Evolutionary conservation across 1,140 invertebrate species (phyloP).

Genomic region (Rhagoletis pomonella): DNA sequence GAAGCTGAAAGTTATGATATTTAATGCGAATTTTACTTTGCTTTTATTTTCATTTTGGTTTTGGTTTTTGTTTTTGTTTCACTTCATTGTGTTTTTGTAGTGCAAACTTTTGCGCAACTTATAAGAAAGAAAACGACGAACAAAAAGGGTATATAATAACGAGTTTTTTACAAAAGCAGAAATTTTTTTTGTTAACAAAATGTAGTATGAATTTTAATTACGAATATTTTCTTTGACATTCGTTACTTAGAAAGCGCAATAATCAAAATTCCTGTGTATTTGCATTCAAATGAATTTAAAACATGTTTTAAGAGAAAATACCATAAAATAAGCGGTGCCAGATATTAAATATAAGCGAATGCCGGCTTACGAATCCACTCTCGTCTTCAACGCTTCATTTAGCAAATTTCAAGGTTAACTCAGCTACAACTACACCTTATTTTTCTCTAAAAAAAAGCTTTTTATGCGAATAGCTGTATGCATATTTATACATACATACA

Average conservation of each 20-base stretch:
- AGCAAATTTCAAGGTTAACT: conserved; percentile 25
- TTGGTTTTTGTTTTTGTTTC: not conserved
- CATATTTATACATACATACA: not conserved
- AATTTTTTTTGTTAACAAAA: too few relatives aligned
- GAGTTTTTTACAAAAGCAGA: too few relatives aligned
- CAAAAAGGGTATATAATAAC: too few relatives aligned
- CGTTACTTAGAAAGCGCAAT: too few relatives aligned
- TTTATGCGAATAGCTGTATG: not conserved
- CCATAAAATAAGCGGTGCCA: too few relatives aligned
- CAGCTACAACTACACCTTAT: not conserved
- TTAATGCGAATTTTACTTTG: not conserved
- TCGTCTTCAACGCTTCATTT: not conserved
- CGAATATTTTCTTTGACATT: too few relatives aligned
- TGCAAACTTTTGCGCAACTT: not conserved
- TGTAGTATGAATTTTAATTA: too few relatives aligned
- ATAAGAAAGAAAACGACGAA: too few relatives aligned
- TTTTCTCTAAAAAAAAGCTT: not conserved
- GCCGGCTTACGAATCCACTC: not conserved
- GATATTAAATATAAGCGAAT: too few relatives aligned
- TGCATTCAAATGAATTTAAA: too few relatives aligned
- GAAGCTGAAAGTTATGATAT: not conserved
- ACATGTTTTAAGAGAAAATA: too few relatives aligned
- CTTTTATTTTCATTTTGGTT: not conserved
- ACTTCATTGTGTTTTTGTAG: not conserved
- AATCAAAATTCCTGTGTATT: too few relatives aligned